Base-by-base conservation (phyloP, 2,888 invertebrate genomes). In the Nephrotoma appendiculata region DNA sequence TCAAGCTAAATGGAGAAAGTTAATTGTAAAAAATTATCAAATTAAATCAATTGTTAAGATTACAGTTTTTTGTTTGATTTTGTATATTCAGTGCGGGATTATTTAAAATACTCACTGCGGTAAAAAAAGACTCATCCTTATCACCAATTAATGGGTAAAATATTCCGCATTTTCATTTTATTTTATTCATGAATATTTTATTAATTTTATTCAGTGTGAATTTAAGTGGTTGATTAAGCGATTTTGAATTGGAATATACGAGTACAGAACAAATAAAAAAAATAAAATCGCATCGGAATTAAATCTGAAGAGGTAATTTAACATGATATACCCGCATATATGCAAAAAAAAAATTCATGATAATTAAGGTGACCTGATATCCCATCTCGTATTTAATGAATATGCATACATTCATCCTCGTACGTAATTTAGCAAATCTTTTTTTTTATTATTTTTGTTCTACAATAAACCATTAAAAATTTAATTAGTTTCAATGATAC, bases 201-300 rank as follows among this genome's bases (percentile, higher is more conserved):
- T 84, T 84, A 84, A 84, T 84, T 42, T 84, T 84, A 84, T 84
- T 84, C 84, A 84, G 84, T 84, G 84, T 84, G 84, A 43, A 42
- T 42, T 42, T 84, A 84, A 84, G 84, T 84, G 84, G 84, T 84
- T 84, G 84, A 84, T 84, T 84, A 84, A 84, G 84, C 84, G 84
- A 84, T 84, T 84, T 15, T 84, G 42, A 43, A 84, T 84, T 84
- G 43, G 12, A 42, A 43, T 19, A 71, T 71, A 71, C 31, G 31
- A 71, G 71, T 9, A 31, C 31, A 31, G 31, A 31, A 71, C 31
- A 71, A 71, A 71, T 71, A 57, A 71, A 31, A n/a, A 4, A 71
- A 71, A 31, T 31, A 31, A 19, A 71, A 71, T 71, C 71, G 31
- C 31, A 71, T 71, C 71, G 71, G 31, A 31, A 31, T 71, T 19